Evolutionary conservation across 2,113 vertebrate species (phyloP).

Genomic region (Triplophysa siluroides): DNA sequence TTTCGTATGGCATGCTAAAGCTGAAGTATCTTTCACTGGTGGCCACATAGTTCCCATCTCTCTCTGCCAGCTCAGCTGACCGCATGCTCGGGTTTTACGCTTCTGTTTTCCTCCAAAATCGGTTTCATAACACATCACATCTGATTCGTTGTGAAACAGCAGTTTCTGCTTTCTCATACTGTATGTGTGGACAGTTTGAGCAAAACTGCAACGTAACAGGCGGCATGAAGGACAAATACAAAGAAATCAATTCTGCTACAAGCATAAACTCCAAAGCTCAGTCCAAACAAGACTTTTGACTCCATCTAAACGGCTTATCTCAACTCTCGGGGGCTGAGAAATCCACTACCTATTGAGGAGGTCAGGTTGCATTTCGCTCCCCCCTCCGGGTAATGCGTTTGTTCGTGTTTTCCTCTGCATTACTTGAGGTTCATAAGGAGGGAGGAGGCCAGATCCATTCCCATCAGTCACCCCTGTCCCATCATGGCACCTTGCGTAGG

Average conservation of each 20-base stretch:
- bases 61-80: neutral
- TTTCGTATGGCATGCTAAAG: neutral
- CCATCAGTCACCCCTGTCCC: neutral
- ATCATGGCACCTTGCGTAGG: neutral
- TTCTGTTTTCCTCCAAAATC: slow-evolving; percentile 13
- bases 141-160: slow-evolving; percentile 28
- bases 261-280: neutral
- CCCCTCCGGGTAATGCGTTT: slow-evolving; percentile 20
- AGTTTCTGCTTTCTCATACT: slow-evolving; percentile 20
- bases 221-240: neutral
- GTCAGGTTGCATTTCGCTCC: slow-evolving; percentile 3
- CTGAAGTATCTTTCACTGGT: neutral
- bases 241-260: slow-evolving; percentile 1
- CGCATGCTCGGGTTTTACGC: slow-evolving; percentile 16
- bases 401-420: slow-evolving; percentile 25
- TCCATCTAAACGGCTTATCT: slow-evolving; percentile 19
- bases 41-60: slow-evolving; percentile 1
- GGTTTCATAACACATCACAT: neutral
- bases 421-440: slow-evolving; percentile 16
- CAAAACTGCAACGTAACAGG: neutral
- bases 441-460: slow-evolving; percentile 10
- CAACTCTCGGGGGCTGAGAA: slow-evolving; percentile 14
- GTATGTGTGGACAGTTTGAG: neutral
- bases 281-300: slow-evolving; percentile 17
- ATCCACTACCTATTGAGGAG: slow-evolving; percentile 36